phyloP scores from a whole-genome alignment of 2,888 invertebrate species.

The Tortricodes alternella region DNA sequence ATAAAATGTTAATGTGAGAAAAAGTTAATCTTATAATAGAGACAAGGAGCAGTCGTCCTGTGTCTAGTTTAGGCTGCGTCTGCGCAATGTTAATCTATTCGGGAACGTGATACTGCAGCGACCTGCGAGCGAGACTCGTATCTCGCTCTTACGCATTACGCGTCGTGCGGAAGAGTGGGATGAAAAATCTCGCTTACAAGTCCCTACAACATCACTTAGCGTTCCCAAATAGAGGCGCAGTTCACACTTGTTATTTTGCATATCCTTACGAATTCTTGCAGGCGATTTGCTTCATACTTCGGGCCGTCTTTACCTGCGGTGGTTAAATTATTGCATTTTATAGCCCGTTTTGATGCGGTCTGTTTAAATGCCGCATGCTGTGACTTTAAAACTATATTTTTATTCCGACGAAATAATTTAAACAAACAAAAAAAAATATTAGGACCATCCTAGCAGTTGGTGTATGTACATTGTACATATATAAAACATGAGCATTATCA shows the following conservation, averaged over 20 bases:
- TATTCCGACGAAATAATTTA: neutral
- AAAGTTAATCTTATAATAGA: neutral
- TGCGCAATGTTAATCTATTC: neutral
- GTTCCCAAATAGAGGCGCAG: no score
- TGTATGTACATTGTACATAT: no score
- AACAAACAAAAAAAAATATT: neutral
- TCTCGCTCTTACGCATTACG: no score
- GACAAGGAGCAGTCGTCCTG: neutral
- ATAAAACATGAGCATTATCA: no score
- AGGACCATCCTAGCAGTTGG: no score
- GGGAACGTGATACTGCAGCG: no score
- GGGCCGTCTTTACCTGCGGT: constrained; percentile 17
- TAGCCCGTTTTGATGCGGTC: constrained; percentile 18
- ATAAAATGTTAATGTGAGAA: neutral
- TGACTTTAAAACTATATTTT: constrained; percentile 10
- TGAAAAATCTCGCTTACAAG: no score
- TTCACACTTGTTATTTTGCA: constrained; percentile 3
- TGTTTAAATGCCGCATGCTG: constrained; percentile 26
- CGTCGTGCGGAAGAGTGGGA: no score
- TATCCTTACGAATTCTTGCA: constrained; percentile 10
- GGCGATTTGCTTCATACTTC: constrained; percentile 16
- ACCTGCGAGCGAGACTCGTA: no score
- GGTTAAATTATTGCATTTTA: constrained; percentile 12
- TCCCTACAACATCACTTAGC: no score
- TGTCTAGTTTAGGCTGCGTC: constrained; percentile 1